Conservation (phyloP, 2,797 vertebrate species). For the Sylvilagus floridanus region DNA sequence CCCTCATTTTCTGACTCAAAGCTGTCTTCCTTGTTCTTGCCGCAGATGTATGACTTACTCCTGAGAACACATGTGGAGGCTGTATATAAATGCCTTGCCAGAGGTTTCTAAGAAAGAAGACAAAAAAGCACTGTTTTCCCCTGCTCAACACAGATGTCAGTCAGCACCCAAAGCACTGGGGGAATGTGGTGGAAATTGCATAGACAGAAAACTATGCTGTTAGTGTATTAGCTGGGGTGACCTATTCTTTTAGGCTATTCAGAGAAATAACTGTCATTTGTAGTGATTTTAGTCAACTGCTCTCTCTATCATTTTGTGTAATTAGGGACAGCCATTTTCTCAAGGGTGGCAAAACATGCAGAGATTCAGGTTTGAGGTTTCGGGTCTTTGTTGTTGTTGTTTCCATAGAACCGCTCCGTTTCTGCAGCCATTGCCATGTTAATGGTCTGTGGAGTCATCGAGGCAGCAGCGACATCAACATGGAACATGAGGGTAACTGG, state of each 20-base stretch:
- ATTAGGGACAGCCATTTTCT: conserved; percentile 76
- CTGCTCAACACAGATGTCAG: conserved; percentile 41
- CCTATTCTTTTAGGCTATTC: conserved; percentile 73
- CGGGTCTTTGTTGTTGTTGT: rapidly evolving
- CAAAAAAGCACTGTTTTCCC: neutral
- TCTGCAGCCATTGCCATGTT: neutral
- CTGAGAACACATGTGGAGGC: neutral
- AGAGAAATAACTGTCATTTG: conserved; percentile 79
- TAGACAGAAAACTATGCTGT: conserved; percentile 64
- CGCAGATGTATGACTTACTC: neutral
- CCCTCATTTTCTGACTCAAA: conserved; percentile 6
- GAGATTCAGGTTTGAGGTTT: neutral
- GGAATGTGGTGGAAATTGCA: conserved; percentile 62
- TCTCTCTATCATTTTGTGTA: conserved; percentile 74
- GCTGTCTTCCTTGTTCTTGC: neutral
- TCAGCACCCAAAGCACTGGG: conserved; percentile 7
- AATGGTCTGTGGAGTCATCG: neutral
- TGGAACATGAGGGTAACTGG: neutral
- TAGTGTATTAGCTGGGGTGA: conserved; percentile 75
- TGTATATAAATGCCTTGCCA: neutral
- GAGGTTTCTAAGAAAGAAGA: conserved; percentile 43
- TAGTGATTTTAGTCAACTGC: conserved; percentile 72
- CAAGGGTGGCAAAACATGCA: conserved; percentile 28
- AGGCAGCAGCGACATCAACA: neutral
- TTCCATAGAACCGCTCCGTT: neutral